Conservation (phyloP, 2,797 vertebrate genomes). For the Pogonophryne albipinna region DNA sequence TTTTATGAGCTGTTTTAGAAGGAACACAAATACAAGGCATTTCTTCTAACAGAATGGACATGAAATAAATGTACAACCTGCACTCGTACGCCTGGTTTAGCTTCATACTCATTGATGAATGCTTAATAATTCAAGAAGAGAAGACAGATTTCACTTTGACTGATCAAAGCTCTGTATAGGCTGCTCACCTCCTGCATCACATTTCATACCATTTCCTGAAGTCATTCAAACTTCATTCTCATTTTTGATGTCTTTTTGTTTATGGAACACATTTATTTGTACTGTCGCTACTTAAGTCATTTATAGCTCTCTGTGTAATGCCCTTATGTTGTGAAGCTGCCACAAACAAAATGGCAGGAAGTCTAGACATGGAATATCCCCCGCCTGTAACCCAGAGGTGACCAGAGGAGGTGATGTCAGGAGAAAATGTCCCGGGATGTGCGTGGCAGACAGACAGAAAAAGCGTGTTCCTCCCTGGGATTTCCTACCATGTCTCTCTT, state of each 20-base stretch:
- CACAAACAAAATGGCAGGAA: conserved; percentile 71
- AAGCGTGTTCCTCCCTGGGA: conserved; percentile 65
- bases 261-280: conserved; percentile 4
- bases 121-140: neutral
- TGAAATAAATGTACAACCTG: conserved; percentile 81
- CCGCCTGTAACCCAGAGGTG: conserved; percentile 58
- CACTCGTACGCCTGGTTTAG: conserved; percentile 51
- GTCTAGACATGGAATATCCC: conserved; percentile 67
- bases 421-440: conserved; percentile 53
- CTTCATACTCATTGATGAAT: conserved; percentile 31
- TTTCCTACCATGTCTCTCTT: conserved; percentile 71
- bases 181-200: conserved; percentile 61
- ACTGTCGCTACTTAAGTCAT: neutral
- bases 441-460: conserved; percentile 56
- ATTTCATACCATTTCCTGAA: conserved; percentile 36
- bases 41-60: conserved; percentile 74
- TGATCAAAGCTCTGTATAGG: conserved; percentile 52
- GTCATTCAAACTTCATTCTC: conserved; percentile 19
- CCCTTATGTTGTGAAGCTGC: conserved; percentile 13
- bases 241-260: conserved; percentile 18
- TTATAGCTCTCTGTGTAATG: conserved; percentile 32
- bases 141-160: conserved; percentile 32
- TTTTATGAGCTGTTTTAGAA: conserved; percentile 78
- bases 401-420: conserved; percentile 74
- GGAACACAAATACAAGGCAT: conserved; percentile 70